phyloP scores from a whole-genome alignment of 1,140 invertebrate genomes.

The Polypedilum vanderplanki region DNA sequence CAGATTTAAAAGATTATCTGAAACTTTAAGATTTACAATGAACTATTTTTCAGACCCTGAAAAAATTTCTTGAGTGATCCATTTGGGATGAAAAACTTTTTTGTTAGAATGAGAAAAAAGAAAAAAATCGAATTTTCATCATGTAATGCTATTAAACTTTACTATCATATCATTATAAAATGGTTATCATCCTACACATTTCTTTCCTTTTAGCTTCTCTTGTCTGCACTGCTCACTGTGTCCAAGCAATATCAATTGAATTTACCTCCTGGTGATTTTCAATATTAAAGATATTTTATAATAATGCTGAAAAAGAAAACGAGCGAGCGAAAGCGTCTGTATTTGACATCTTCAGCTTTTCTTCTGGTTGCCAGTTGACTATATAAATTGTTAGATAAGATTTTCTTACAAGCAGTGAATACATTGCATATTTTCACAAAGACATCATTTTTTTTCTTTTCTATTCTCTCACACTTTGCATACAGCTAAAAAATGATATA shows the following conservation, averaged over 20 bases:
- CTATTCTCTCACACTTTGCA: too few relatives aligned
- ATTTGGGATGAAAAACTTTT: too few relatives aligned
- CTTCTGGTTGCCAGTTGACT: too few relatives aligned
- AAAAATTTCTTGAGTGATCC: too few relatives aligned
- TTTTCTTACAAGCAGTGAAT: neutral
- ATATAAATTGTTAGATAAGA: neutral
- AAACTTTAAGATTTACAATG: too few relatives aligned
- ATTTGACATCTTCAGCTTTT: constrained; percentile 6
- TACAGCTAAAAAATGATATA: too few relatives aligned
- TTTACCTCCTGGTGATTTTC: constrained; percentile 4
- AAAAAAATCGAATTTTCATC: neutral
- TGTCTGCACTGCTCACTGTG: too few relatives aligned
- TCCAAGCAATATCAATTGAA: neutral
- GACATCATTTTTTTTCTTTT: too few relatives aligned
- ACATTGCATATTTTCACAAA: neutral
- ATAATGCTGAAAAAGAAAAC: neutral
- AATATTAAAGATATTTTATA: constrained; percentile 7
- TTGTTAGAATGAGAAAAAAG: neutral
- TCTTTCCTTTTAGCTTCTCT: neutral
- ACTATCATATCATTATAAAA: neutral
- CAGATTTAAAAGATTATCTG: too few relatives aligned
- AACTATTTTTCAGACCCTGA: too few relatives aligned
- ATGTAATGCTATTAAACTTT: neutral
- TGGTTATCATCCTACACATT: neutral
- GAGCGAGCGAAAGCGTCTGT: neutral